Evolutionary conservation across 2,113 vertebrate species (phyloP).

Genomic region (Perca fluviatilis): DNA sequence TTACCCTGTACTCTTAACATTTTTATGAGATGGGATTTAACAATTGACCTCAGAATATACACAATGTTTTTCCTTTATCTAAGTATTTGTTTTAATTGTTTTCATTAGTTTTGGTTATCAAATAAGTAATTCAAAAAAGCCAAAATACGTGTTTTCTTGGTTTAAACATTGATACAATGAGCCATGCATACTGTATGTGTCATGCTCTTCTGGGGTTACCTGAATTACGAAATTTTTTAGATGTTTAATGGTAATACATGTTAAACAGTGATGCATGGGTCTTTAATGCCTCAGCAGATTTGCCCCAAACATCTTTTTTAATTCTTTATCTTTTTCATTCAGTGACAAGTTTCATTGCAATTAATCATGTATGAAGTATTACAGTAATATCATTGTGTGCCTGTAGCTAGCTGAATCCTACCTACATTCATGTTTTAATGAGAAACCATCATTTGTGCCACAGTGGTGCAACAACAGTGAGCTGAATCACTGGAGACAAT

Average conservation of each 20-base stretch:
- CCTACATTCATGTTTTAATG: slow-evolving; percentile 19
- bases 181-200: neutral
- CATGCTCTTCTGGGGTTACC: neutral
- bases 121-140: neutral
- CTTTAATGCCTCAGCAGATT: slow-evolving; percentile 24
- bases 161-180: neutral
- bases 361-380: slow-evolving; percentile 6
- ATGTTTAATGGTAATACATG: slow-evolving; percentile 7
- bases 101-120: neutral
- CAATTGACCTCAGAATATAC: slow-evolving; percentile 8
- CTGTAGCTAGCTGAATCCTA: slow-evolving; percentile 2
- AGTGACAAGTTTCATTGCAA: neutral
- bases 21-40: slow-evolving; percentile 30
- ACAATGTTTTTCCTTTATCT: neutral
- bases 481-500: slow-evolving; percentile 33
- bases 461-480: slow-evolving; percentile 22
- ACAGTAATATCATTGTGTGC: neutral
- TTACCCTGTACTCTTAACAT: slow-evolving; percentile 4
- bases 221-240: slow-evolving; percentile 25
- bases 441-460: slow-evolving; percentile 20
- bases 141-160: neutral
- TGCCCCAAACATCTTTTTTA: slow-evolving; percentile 10
- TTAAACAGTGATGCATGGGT: slow-evolving; percentile 27
- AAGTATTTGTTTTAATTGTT: neutral
- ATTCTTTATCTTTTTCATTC: slow-evolving; percentile 12